These are phyloP conservation scores for Ruditapes philippinarum DNA, from an alignment of 1,140 invertebrate species.

Conservation along the genomic window DNA sequence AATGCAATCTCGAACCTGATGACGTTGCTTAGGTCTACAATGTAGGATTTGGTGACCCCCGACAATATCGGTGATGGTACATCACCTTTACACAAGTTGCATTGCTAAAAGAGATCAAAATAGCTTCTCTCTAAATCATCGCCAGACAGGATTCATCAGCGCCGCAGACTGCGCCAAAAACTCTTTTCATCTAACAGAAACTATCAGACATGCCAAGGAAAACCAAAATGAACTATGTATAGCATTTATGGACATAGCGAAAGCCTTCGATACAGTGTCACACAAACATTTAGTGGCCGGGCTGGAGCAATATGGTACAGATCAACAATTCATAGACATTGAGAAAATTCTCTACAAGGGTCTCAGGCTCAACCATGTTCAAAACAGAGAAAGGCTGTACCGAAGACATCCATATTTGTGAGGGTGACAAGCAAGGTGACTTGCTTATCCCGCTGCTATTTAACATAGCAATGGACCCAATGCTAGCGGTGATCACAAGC, in stretches of 20 bases:
- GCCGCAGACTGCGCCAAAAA: constrained; percentile 60
- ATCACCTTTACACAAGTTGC: constrained; percentile 62
- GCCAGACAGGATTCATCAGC: constrained; percentile 69
- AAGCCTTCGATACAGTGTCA: too few species aligned
- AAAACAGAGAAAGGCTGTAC: background rate
- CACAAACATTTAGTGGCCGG: constrained; percentile 82
- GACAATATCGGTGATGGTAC: constrained; percentile 62
- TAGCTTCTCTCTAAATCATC: background rate
- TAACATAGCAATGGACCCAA: constrained; percentile 86
- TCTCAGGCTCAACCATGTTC: background rate
- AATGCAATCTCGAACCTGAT: constrained; percentile 23
- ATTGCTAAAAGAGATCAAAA: constrained; percentile 14
- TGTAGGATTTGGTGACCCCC: constrained; percentile 69
- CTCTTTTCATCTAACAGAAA: constrained; percentile 1
- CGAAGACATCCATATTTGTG: constrained; percentile 17
- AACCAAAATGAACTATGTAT: constrained; percentile 41
- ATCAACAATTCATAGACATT: constrained; percentile 49
- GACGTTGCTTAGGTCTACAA: constrained; percentile 32
- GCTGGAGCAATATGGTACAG: too few species aligned
- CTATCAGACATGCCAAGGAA: constrained; percentile 54
- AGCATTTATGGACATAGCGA: constrained; percentile 66
- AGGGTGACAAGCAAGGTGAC: constrained; percentile 88
- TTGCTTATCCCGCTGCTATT: constrained; percentile 87
- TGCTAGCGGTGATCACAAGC: background rate
- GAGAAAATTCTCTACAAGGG: constrained; percentile 52